Percentiles rank a stretch among this genome's conserved stretches.
These are phyloP conservation scores for Trinorchestia longiramus DNA, from an alignment of 1,140 invertebrate species.

Conservation along the genomic window DNA sequence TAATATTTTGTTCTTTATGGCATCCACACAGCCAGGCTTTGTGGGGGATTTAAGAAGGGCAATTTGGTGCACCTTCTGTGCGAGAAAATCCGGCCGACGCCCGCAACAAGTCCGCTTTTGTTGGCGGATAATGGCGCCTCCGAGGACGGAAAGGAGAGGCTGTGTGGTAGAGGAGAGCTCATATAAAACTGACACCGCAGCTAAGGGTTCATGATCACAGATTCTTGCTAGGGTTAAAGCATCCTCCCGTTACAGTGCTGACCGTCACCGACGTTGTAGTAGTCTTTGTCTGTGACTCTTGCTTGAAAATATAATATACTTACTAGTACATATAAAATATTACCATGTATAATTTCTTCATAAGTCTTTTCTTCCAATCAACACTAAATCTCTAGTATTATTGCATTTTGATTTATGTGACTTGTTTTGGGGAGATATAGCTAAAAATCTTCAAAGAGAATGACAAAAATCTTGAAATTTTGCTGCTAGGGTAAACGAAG, in stretches of 20 bases:
- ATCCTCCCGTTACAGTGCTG: not conserved
- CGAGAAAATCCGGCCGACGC: not conserved
- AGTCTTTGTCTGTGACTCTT: not conserved
- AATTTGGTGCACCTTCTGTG: constrained; percentile 1
- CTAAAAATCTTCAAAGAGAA: no score
- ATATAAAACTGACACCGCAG: not conserved
- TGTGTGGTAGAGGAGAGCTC: not conserved
- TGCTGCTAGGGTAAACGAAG: no score
- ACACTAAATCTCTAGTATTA: no score
- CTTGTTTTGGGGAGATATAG: no score
- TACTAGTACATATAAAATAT: not conserved
- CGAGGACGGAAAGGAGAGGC: not conserved
- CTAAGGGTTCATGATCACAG: not conserved
- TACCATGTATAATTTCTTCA: not conserved
- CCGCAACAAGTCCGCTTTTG: constrained; percentile 24
- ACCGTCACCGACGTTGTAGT: not conserved
- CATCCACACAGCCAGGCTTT: not conserved
- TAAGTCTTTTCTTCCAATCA: no score
- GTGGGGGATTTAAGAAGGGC: constrained; percentile 27
- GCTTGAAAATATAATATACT: not conserved
- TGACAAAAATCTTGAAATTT: no score
- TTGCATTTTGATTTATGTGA: no score
- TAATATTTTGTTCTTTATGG: constrained; percentile 33
- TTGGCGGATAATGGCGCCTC: constrained; percentile 22
- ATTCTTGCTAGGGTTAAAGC: not conserved